These are phyloP conservation scores for Acanthoscelides obtectus DNA, from an alignment of 2,888 invertebrate species.

Conservation along the genomic window DNA sequence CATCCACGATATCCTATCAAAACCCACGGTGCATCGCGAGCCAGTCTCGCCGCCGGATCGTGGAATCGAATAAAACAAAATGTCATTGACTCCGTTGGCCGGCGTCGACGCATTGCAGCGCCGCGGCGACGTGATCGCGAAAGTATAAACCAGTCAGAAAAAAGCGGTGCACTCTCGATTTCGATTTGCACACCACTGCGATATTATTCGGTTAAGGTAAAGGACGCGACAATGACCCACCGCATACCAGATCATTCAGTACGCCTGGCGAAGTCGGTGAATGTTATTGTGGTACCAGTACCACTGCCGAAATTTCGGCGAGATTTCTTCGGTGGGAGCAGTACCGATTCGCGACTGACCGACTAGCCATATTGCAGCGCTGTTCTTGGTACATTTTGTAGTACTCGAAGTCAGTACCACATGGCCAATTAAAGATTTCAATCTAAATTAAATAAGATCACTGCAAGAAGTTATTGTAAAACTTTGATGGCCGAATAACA, in stretches of 20 bases:
- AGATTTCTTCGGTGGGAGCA: not conserved
- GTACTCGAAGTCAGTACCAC: too few relatives aligned
- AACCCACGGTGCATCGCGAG: too few relatives aligned
- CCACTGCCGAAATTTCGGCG: not conserved
- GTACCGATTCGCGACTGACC: not conserved
- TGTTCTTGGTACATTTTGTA: too few relatives aligned
- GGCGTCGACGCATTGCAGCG: conserved; percentile 9
- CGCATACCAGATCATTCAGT: conserved; percentile 22
- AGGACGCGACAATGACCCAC: conserved; percentile 45
- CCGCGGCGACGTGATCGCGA: conserved; percentile 37
- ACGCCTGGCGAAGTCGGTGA: not conserved
- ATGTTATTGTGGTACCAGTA: not conserved
- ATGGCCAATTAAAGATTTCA: too few relatives aligned
- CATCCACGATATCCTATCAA: too few relatives aligned
- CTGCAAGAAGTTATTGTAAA: too few relatives aligned
- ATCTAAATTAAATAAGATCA: too few relatives aligned
- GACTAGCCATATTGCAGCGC: too few relatives aligned
- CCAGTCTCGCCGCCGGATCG: too few relatives aligned
- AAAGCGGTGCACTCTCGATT: conserved; percentile 43
- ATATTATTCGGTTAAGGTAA: conserved; percentile 44
- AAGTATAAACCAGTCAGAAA: conserved; percentile 29
- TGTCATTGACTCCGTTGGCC: conserved; percentile 39
- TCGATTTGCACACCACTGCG: conserved; percentile 33
- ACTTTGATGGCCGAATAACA: too few relatives aligned
- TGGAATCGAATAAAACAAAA: conserved; percentile 11